Evolutionary conservation across 2,797 vertebrate species (phyloP).

Genomic region (Syngnathus rostellatus): DNA sequence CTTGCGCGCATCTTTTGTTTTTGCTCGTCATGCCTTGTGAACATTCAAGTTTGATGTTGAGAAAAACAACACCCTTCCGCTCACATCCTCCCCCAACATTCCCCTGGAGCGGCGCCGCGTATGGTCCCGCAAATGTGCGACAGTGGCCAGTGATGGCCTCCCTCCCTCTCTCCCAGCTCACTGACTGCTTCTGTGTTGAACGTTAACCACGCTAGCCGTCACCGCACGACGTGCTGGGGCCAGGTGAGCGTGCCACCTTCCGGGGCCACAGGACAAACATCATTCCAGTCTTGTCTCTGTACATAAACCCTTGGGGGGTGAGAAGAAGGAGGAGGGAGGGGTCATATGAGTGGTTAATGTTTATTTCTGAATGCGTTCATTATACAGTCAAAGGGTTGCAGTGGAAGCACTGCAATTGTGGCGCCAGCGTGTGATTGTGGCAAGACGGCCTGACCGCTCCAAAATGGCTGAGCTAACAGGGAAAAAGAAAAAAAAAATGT

Average conservation of each 20-base stretch:
- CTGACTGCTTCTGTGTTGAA: slow-evolving; percentile 61
- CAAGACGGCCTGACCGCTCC: slow-evolving; percentile 87
- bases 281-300: slow-evolving; percentile 70
- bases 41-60: slow-evolving; percentile 22
- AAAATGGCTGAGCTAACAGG: slow-evolving; percentile 92
- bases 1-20: slow-evolving; percentile 7
- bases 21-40: slow-evolving; percentile 6
- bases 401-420: slow-evolving; percentile 79
- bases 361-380: slow-evolving; percentile 92
- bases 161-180: slow-evolving; percentile 21
- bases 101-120: slow-evolving; percentile 23
- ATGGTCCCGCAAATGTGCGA: slow-evolving; percentile 41
- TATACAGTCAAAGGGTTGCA: slow-evolving; percentile 81
- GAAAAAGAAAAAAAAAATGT: slow-evolving; percentile 49
- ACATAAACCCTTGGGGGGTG: slow-evolving; percentile 53
- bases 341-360: slow-evolving; percentile 66
- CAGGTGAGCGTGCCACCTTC: slow-evolving; percentile 63
- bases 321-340: slow-evolving; percentile 51
- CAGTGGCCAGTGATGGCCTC: slow-evolving; percentile 53
- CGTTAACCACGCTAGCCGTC: slow-evolving; percentile 40
- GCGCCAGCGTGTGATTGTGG: slow-evolving; percentile 91
- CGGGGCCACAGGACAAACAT: slow-evolving; percentile 57
- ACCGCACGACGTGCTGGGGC: slow-evolving; percentile 53
- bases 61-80: slow-evolving; percentile 36
- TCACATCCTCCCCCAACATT: slow-evolving; percentile 27